Base-by-base conservation (phyloP, 1,140 invertebrate genomes). In the Stratiolaelaps scimitus region DNA sequence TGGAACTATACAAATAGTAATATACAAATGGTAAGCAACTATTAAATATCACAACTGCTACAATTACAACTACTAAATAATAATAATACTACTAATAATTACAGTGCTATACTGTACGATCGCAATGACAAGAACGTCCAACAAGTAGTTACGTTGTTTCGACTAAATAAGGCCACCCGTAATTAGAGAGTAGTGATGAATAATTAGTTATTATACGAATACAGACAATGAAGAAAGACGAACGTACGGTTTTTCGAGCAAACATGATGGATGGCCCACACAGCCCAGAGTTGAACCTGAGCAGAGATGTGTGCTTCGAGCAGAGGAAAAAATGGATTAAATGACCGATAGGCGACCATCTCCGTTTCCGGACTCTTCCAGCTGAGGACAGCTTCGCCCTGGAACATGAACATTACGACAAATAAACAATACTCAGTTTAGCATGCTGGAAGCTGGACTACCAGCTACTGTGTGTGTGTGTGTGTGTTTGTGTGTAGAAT, bases 321-420 rank as follows among this genome's bases (percentile, higher is more conserved):
- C 29, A 88, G 74, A 1, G 84, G 82, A 69, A 87, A 83, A 75
- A 88, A 88, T 43, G 87, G 87, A 68, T 81, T 81, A 73, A 89
- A 88, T 46, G 85, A 88, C 70, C 86, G 79, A 74, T 89, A 89
- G 13, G 87, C 85, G 19, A 89, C 87, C 86, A 88, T 89, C 74
- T 88, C 86, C 53, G 80, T 81, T 53, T 84, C 81, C 0, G 86
- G 85, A 23, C 83, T 81, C 70, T 83, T 77, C 86, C 86, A 89
- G 65, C 79, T 76, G 1, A 78, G 73, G 0, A 88, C 83, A 30
- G 82, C 83, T 64, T 76, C 72, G 26, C 79, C 78, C 75, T 83
- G 72, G 1, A 73, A 78, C 56, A 48, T 29, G 7, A 67, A 34
- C 2, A 67, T 47, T 20, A 19, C 15, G 19, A 29, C 23, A 20